Base-by-base conservation (phyloP, 2,888 invertebrate genomes). In the Eledone cirrhosa region DNA sequence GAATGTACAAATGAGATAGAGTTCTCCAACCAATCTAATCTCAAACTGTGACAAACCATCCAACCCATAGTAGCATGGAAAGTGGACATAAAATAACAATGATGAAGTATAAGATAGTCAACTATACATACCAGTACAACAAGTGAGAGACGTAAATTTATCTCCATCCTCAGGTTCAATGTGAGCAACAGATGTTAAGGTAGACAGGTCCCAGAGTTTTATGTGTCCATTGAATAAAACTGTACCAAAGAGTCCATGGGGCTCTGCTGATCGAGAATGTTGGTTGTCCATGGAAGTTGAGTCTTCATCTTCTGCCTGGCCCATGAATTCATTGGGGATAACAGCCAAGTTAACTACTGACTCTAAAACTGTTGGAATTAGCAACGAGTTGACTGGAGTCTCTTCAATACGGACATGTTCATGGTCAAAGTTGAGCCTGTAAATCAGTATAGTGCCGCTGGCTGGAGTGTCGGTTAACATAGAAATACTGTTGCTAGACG, bases 141-240 rank as follows among this genome's bases (percentile, higher is more conserved):
- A 97, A 0, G 94, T 94, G 2, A 95, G 95, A 0, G 96, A 95
- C 22, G 95, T 93, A 88, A 96, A 96, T 87, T 83, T 85, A 69
- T 89, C 88, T 16, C 83, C 86, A 19, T 83, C 80, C 63, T 83
- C 84, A 16, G 88, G 86, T n/a, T 80, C 77, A 24, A 90, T 94
- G 81, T 94, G 93, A 0, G 94, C 94, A 11, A 95, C 91, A 7
- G 93, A 92, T 83, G 93, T 93, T 83, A 96, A 93, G 77, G 94
- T 94, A n/a, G 93, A 92, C 67, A 96, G 90, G 59, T 94, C 94
- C 80, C 95, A 92, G 74, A 97, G 91, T 87, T 95, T 93, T 53
- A 97, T 92, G 75, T 93, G 92, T 11, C 96, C 96, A 88, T 95
- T 94, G 1, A 93, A 92, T 82, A 95, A 94, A 22, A 95, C 94